A percentile compares a stretch with the other conserved stretches of the same genome.
These are phyloP conservation scores for Columbina picui DNA, from an alignment of 2,113 vertebrate genomes.

Conservation along the genomic window DNA sequence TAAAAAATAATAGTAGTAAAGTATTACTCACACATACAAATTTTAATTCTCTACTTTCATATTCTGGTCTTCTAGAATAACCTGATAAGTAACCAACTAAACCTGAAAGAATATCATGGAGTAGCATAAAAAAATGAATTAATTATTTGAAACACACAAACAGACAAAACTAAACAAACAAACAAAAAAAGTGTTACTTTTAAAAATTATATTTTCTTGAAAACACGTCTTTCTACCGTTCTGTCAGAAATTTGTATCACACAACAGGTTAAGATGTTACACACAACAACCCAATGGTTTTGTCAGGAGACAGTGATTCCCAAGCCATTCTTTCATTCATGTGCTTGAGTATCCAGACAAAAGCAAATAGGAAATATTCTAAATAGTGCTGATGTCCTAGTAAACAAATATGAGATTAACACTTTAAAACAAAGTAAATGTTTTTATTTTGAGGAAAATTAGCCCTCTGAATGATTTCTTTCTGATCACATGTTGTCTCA, in stretches of 20 bases:
- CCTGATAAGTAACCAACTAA: background rate
- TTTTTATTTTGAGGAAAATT: background rate
- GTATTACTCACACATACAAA: background rate
- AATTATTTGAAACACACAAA: background rate
- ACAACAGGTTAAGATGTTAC: background rate
- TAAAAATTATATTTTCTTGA: background rate
- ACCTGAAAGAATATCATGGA: background rate
- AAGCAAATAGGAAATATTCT: background rate
- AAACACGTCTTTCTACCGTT: background rate
- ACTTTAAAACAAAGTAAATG: background rate
- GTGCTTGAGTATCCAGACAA: background rate
- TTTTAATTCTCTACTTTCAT: background rate
- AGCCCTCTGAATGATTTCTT: background rate
- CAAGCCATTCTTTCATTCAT: background rate
- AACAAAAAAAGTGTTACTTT: rapidly evolving
- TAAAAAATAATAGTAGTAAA: background rate
- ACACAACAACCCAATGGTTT: background rate
- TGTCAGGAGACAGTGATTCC: background rate
- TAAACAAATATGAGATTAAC: background rate
- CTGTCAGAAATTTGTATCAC: background rate
- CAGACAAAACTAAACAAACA: no score
- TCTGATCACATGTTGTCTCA: background rate
- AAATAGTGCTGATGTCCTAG: background rate
- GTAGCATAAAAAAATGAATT: background rate
- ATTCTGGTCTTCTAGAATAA: background rate